Evolutionary conservation across 1,140 invertebrate genomes (phyloP).

Genomic region (Trichonephila clavata): DNA sequence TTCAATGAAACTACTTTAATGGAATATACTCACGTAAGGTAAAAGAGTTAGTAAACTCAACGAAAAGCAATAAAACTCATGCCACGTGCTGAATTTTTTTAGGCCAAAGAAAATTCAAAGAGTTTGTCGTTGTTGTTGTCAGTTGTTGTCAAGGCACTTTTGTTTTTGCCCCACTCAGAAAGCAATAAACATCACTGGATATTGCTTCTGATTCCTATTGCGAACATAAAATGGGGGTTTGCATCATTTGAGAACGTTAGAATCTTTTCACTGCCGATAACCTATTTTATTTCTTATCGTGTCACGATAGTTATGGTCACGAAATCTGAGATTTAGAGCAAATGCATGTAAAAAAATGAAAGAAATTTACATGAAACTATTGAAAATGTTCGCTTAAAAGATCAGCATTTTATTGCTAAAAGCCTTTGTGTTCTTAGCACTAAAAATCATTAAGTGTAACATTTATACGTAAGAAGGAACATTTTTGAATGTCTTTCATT

Average conservation of each 20-base stretch:
- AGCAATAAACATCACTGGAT: neutral
- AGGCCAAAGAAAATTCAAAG: too few relatives aligned
- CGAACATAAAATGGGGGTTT: neutral
- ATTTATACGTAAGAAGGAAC: too few relatives aligned
- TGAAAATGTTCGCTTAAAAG: neutral
- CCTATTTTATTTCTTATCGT: neutral
- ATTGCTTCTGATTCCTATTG: neutral
- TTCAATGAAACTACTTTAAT: neutral
- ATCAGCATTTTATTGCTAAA: neutral
- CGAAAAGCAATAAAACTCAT: too few relatives aligned
- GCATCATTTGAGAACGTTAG: neutral
- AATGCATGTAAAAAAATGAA: neutral
- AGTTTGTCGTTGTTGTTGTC: neutral
- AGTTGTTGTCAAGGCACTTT: conserved; percentile 6
- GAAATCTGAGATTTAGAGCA: neutral
- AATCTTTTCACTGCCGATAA: neutral
- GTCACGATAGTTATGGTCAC: neutral
- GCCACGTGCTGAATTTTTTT: too few relatives aligned
- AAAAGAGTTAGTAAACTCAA: too few relatives aligned
- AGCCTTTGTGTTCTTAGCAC: neutral
- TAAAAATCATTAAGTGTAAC: too few relatives aligned
- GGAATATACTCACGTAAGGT: neutral
- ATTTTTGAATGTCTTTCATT: too few relatives aligned
- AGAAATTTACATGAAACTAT: neutral
- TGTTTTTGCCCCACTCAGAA: neutral